Evolutionary conservation across 2,888 invertebrate species (phyloP).

Genomic region (Orthosia gothica): DNA sequence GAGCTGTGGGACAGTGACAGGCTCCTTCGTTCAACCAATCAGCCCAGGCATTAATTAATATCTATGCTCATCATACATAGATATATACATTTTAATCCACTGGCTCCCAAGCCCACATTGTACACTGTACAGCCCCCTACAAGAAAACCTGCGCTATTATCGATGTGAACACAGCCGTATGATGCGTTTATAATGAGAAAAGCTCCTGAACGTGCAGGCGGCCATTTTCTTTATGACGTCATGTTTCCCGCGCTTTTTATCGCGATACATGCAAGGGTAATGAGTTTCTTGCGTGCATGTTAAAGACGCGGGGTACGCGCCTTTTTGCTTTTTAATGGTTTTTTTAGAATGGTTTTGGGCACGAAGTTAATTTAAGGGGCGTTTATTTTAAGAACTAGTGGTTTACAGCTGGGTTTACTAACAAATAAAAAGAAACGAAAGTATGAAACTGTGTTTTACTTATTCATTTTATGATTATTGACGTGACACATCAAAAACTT

Average conservation of each 20-base stretch:
- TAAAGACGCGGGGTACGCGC: constrained; percentile 3
- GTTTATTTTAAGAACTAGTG: background rate
- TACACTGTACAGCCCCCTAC: background rate
- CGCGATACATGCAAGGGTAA: constrained; percentile 36
- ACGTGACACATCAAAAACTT: background rate
- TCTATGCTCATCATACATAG: background rate
- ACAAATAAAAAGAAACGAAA: too few relatives aligned
- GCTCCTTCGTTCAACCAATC: background rate
- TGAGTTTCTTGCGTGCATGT: constrained; percentile 47
- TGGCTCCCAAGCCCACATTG: constrained; percentile 7
- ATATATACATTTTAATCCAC: constrained; percentile 1
- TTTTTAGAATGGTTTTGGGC: background rate
- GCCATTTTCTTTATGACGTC: constrained; percentile 35
- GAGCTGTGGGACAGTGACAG: too few relatives aligned
- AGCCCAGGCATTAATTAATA: background rate
- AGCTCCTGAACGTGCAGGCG: constrained; percentile 27
- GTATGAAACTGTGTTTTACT: background rate
- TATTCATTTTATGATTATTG: background rate
- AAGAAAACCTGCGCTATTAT: constrained; percentile 14
- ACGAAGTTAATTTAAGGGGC: background rate
- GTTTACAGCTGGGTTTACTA: too few relatives aligned
- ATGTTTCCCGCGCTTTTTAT: constrained; percentile 30
- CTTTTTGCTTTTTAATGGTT: constrained; percentile 12
- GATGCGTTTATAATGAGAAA: constrained; percentile 54
- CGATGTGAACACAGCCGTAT: constrained; percentile 31